Evolutionary conservation across 2,888 invertebrate species (phyloP).

Genomic region (Omphaloscelis lunosa): DNA sequence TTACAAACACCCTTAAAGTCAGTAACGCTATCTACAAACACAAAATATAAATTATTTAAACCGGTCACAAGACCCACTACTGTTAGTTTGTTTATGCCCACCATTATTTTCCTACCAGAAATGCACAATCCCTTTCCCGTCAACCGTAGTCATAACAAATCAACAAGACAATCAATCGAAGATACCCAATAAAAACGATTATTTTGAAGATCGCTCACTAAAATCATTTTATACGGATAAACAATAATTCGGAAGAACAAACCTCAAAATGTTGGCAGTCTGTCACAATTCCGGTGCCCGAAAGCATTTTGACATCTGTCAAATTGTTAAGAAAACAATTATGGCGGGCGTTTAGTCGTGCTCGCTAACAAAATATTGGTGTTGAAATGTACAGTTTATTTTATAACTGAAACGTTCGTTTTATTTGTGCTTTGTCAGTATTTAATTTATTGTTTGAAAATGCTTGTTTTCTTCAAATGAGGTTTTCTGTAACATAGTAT

Average conservation of each 20-base stretch:
- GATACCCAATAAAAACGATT: background rate
- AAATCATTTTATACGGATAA: slow-evolving; percentile 33
- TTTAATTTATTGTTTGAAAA: slow-evolving; percentile 1
- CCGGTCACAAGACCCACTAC: background rate
- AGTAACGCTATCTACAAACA: background rate
- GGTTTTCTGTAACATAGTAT: background rate
- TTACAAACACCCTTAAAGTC: too few relatives aligned
- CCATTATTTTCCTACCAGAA: slow-evolving; percentile 3
- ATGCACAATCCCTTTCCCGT: background rate
- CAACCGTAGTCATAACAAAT: slow-evolving; percentile 28
- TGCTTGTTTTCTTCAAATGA: background rate
- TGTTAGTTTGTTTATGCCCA: too few relatives aligned
- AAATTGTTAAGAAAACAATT: slow-evolving; percentile 54
- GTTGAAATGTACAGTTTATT: slow-evolving; percentile 40
- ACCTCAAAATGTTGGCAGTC: slow-evolving; percentile 50
- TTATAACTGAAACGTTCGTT: slow-evolving; percentile 15
- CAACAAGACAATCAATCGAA: slow-evolving; percentile 13
- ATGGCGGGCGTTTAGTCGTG: slow-evolving; percentile 10
- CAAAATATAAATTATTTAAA: background rate
- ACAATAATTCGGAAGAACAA: slow-evolving; percentile 45
- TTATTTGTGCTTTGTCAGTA: background rate
- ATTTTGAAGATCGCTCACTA: background rate
- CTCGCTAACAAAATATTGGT: slow-evolving; percentile 11
- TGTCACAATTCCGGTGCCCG: slow-evolving; percentile 29
- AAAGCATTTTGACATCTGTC: slow-evolving; percentile 63